Conservation (phyloP, 2,797 vertebrate genomes). For the Melanotaenia parkinsoni region DNA sequence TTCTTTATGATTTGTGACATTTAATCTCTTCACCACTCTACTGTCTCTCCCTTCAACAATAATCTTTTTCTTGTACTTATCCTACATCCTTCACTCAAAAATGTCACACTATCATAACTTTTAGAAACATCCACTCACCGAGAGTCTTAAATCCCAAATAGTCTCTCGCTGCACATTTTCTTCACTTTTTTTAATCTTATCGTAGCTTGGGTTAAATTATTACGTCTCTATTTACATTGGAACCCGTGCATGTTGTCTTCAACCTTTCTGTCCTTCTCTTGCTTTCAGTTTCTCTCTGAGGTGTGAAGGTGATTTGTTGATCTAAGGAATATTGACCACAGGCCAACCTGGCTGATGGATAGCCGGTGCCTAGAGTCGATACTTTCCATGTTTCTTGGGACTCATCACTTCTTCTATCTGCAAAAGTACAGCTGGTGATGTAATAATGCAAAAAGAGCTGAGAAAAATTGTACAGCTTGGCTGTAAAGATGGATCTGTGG, state of each 20-base stretch:
- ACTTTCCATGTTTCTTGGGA: constrained; percentile 61
- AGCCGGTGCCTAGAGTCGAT: constrained; percentile 68
- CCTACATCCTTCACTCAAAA: constrained; percentile 26
- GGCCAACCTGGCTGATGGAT: constrained; percentile 75
- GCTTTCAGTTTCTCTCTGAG: constrained; percentile 44
- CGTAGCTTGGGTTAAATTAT: neutral
- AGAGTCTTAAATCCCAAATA: constrained; percentile 21
- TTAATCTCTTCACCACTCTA: constrained; percentile 27
- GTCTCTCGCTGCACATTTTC: constrained; percentile 3
- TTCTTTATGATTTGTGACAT: constrained; percentile 49
- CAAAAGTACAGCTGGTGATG: constrained; percentile 1
- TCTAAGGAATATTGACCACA: constrained; percentile 77
- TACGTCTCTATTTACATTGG: constrained; percentile 8
- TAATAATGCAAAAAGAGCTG: constrained; percentile 23
- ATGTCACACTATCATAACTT: constrained; percentile 44
- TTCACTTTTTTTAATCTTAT: neutral
- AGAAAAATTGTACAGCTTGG: constrained; percentile 7
- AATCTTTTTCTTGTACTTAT: constrained; percentile 13
- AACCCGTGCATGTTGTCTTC: neutral
- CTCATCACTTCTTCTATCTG: constrained; percentile 50
- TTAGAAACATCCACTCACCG: constrained; percentile 5
- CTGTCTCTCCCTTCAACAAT: constrained; percentile 15
- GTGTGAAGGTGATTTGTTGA: constrained; percentile 77
- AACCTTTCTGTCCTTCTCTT: constrained; percentile 1
- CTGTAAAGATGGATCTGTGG: neutral